Conservation (phyloP, 2,888 invertebrate genomes). For the Apamea monoglypha region DNA sequence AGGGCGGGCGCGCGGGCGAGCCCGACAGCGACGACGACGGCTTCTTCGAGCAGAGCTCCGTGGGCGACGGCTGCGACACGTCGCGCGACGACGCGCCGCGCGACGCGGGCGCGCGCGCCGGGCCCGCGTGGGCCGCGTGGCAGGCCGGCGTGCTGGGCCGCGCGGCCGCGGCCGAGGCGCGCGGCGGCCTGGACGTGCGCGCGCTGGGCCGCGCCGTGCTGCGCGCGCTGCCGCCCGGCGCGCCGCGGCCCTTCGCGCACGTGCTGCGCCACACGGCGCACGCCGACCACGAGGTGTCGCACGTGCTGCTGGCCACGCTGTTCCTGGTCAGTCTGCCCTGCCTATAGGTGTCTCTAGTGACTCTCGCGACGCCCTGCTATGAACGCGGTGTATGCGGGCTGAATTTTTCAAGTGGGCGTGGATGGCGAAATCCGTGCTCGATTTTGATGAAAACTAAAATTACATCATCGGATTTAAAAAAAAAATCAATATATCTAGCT, state of each 20-base stretch:
- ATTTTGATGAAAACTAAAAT: too few relatives aligned
- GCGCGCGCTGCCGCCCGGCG: conserved; percentile 47
- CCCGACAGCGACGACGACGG: conserved; percentile 84
- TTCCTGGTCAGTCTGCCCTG: conserved; percentile 49
- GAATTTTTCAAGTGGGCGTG: too few relatives aligned
- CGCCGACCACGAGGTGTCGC: conserved; percentile 52
- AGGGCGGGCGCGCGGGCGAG: conserved; percentile 29
- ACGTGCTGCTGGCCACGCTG: conserved; percentile 60
- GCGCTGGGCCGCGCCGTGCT: conserved; percentile 67
- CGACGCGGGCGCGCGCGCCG: conserved; percentile 36
- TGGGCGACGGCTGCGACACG: conserved; percentile 68
- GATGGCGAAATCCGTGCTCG: too few relatives aligned
- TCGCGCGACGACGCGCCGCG: conserved; percentile 11
- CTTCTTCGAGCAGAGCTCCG: conserved; percentile 84
- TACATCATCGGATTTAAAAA: too few relatives aligned
- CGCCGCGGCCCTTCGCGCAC: neutral
- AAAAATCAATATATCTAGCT: too few relatives aligned
- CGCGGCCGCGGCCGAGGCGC: conserved; percentile 62
- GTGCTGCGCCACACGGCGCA: conserved; percentile 49
- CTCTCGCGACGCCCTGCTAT: neutral
- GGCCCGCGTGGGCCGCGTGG: conserved; percentile 61
- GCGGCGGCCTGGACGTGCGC: conserved; percentile 69
- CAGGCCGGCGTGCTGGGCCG: conserved; percentile 66
- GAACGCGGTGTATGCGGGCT: neutral
- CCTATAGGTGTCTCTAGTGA: neutral